Evolutionary conservation across 2,113 vertebrate species (phyloP).

Genomic region (Amazona vittata): DNA sequence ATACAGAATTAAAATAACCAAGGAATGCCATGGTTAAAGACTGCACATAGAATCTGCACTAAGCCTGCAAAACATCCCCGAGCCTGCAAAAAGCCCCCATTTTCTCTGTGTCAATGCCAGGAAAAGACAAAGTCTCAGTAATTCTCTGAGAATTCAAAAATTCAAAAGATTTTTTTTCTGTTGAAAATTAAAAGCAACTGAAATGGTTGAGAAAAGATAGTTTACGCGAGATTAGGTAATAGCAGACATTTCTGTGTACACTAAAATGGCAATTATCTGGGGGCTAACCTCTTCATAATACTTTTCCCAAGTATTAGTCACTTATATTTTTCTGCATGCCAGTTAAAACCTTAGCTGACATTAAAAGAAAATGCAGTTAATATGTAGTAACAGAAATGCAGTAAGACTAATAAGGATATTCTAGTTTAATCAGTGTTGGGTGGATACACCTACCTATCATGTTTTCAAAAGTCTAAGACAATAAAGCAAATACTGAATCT

Average conservation of each 20-base stretch:
- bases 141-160: neutral
- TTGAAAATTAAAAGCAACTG: neutral
- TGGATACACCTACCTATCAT: neutral
- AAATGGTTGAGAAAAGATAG: neutral
- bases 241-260: neutral
- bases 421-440: neutral
- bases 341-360: neutral
- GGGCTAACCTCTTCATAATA: rapidly evolving
- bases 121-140: neutral
- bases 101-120: neutral
- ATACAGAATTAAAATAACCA: neutral
- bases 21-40: neutral
- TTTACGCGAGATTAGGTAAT: neutral
- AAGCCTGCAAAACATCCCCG: neutral
- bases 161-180: neutral
- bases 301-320: neutral
- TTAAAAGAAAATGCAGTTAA: neutral
- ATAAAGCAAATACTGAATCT: neutral
- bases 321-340: neutral
- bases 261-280: neutral
- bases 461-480: neutral
- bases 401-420: neutral
- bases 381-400: neutral
- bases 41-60: rapidly evolving
- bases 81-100: neutral